Conservation (phyloP, 1,140 invertebrate species). For the Conopomorpha cramerella region DNA sequence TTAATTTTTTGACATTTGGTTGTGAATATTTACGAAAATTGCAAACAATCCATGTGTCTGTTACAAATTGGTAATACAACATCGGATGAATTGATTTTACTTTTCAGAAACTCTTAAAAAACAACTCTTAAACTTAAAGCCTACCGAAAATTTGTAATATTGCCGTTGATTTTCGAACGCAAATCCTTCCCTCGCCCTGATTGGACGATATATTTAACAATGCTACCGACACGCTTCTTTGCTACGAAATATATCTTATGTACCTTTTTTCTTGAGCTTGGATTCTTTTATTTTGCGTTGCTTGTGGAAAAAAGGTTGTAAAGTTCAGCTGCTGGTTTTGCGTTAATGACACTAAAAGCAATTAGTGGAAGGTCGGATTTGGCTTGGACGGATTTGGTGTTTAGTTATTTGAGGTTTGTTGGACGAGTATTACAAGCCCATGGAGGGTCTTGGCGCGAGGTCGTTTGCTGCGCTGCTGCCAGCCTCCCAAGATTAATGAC, state of each 20-base stretch:
- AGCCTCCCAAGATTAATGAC: conserved; percentile 53
- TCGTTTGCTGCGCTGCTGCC: conserved; percentile 55
- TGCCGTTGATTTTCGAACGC: conserved; percentile 35
- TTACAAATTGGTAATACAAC: too few relatives aligned
- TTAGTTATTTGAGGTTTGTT: conserved; percentile 31
- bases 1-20: too few relatives aligned
- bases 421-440: conserved; percentile 44
- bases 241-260: conserved; percentile 48
- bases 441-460: conserved; percentile 50
- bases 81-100: too few relatives aligned
- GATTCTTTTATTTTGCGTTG: conserved; percentile 40
- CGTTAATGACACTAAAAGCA: conserved; percentile 41
- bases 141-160: conserved; percentile 33
- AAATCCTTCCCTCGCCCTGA: conserved; percentile 54
- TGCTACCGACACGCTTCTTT: conserved; percentile 38
- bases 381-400: conserved; percentile 22
- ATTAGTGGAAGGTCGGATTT: conserved; percentile 38
- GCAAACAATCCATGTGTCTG: too few relatives aligned
- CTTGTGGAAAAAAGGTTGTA: too few relatives aligned
- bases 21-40: too few relatives aligned
- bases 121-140: too few relatives aligned
- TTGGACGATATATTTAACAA: conserved; percentile 58
- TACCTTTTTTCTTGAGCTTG: conserved; percentile 34
- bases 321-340: too few relatives aligned
- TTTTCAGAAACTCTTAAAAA: too few relatives aligned